Percentiles rank a stretch among this genome's conserved stretches.
Evolutionary conservation across 2,888 invertebrate genomes (phyloP).

Genomic region (Xylota sylvarum): DNA sequence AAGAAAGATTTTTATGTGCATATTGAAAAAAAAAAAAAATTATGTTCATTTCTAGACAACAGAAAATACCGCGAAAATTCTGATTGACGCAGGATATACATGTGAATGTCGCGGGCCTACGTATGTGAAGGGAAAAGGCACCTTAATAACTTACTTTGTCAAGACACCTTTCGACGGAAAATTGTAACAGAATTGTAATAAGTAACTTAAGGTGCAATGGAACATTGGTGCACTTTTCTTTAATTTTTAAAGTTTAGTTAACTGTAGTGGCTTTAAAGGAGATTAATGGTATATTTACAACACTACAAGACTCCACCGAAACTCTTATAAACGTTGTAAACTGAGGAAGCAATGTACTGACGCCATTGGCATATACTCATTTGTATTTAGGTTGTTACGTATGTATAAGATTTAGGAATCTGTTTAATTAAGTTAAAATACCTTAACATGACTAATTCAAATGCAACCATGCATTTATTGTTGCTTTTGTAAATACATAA

Average conservation of each 20-base stretch:
- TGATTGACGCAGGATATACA: slow-evolving; percentile 93
- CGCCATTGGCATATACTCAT: background rate
- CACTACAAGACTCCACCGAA: too few species aligned
- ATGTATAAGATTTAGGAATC: background rate
- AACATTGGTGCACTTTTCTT: background rate
- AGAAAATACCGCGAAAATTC: slow-evolving; percentile 92
- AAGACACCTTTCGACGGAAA: slow-evolving; percentile 91
- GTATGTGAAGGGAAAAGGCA: slow-evolving; percentile 97
- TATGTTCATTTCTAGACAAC: slow-evolving; percentile 87
- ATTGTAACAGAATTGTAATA: slow-evolving; percentile 79
- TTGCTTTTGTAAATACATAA: too few species aligned
- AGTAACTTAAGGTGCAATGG: background rate
- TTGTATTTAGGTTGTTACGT: background rate
- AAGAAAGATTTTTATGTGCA: too few species aligned
- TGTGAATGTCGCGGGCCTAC: slow-evolving; percentile 97
- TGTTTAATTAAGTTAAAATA: background rate
- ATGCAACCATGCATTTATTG: background rate
- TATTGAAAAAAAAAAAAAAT: too few species aligned
- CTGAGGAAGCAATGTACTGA: too few species aligned
- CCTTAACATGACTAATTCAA: background rate
- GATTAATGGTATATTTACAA: background rate
- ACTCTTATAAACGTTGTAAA: too few species aligned
- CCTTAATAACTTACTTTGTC: slow-evolving; percentile 95
- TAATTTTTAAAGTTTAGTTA: background rate
- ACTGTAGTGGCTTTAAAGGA: background rate